These are phyloP conservation scores for Eptatretus burgeri DNA, from an alignment of 2,113 vertebrate genomes.

Conservation along the genomic window DNA sequence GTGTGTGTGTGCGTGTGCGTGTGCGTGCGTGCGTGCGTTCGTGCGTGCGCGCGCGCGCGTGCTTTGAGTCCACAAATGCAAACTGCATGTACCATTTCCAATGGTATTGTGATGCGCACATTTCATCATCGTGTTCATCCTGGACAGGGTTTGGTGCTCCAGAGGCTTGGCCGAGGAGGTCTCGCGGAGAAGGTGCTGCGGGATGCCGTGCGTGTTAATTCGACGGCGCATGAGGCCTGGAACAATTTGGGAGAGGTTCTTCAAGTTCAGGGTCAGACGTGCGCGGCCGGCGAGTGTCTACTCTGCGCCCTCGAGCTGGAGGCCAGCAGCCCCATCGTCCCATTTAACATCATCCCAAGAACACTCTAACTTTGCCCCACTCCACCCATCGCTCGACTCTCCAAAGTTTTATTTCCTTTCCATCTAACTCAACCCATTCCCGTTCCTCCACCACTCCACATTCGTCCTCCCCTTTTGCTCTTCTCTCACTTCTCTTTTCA, in stretches of 20 bases:
- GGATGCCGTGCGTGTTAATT: slow-evolving; percentile 82
- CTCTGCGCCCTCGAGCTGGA: slow-evolving; percentile 81
- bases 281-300: slow-evolving; percentile 73
- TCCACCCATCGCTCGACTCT: too few species aligned
- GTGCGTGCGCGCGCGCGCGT: too few species aligned
- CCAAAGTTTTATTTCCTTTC: too few species aligned
- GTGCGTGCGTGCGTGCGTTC: not conserved
- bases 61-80: slow-evolving; percentile 12
- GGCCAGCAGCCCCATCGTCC: slow-evolving; percentile 74
- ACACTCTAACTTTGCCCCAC: slow-evolving; percentile 27
- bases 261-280: slow-evolving; percentile 66
- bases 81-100: slow-evolving; percentile 12
- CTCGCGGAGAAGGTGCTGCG: slow-evolving; percentile 76
- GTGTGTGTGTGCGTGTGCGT: not conserved
- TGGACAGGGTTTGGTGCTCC: slow-evolving; percentile 54
- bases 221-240: slow-evolving; percentile 82
- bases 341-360: slow-evolving; percentile 79
- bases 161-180: slow-evolving; percentile 66
- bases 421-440: too few species aligned
- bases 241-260: slow-evolving; percentile 83
- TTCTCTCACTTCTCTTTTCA: too few species aligned
- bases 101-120: too few species aligned
- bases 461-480: too few species aligned
- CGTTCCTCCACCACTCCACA: too few species aligned
- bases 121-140: not conserved